Evolutionary conservation across 2,797 vertebrate genomes (phyloP).

Genomic region (Lophotriccus pileatus): DNA sequence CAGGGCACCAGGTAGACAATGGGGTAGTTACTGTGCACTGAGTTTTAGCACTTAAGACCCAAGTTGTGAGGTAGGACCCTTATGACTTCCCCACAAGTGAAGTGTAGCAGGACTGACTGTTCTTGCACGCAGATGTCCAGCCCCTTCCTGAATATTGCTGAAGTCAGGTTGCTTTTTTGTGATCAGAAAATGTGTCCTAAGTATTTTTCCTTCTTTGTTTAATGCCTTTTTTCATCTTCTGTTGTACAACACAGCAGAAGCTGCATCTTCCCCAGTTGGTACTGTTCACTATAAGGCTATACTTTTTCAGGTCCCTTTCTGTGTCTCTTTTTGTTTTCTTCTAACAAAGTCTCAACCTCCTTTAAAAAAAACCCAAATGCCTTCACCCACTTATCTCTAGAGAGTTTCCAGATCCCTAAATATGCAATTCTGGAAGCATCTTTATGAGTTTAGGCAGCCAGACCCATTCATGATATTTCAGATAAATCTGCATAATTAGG

Average conservation of each 20-base stretch:
- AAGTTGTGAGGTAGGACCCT: neutral
- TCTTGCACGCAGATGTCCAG: neutral
- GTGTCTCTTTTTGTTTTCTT: neutral
- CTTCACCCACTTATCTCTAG: neutral
- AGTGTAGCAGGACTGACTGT: neutral
- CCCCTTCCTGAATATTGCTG: neutral
- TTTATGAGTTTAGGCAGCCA: neutral
- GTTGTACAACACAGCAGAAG: neutral
- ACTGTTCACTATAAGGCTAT: neutral
- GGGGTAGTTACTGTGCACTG: neutral
- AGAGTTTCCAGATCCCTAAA: neutral
- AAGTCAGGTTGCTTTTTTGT: neutral
- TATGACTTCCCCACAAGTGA: neutral
- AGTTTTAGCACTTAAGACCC: neutral
- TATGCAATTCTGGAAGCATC: neutral
- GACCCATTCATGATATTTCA: neutral
- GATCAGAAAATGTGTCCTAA: neutral
- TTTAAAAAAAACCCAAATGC: neutral
- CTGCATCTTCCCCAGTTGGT: neutral
- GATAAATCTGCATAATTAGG: neutral
- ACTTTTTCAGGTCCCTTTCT: neutral
- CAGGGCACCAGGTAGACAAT: neutral
- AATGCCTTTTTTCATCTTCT: neutral
- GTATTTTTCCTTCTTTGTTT: neutral
- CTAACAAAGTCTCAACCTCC: neutral